Evolutionary conservation across 1,140 invertebrate species (phyloP).

Genomic region (Drosophila rufa): DNA sequence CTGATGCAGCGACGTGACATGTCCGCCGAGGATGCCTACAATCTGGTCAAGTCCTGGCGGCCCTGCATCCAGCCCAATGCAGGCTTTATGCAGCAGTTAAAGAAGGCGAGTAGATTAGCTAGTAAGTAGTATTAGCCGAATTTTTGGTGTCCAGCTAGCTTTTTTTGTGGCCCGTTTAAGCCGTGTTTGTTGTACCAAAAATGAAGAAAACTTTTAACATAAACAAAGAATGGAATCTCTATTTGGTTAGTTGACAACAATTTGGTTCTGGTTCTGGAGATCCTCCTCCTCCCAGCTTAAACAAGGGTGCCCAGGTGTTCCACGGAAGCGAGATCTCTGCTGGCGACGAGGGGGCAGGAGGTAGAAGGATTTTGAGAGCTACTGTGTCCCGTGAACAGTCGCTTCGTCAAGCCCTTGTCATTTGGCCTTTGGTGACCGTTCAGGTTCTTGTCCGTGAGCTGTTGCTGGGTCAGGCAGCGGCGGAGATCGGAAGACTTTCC

Average conservation of each 20-base stretch:
- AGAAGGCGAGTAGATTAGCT: constrained; percentile 26
- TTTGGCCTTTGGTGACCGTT: constrained; percentile 9
- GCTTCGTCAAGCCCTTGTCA: constrained; percentile 29
- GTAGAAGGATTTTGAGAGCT: background rate
- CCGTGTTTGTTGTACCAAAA: background rate
- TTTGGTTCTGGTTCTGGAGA: constrained; percentile 31
- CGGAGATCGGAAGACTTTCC: background rate
- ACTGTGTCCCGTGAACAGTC: constrained; percentile 8
- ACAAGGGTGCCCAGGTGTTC: constrained; percentile 58
- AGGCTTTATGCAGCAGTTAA: constrained; percentile 91
- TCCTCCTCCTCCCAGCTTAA: constrained; percentile 5
- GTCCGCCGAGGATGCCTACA: constrained; percentile 89
- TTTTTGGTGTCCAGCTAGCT: constrained; percentile 1
- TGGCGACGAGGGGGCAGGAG: background rate
- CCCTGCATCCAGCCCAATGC: constrained; percentile 91
- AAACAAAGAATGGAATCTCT: constrained; percentile 37
- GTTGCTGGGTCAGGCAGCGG: constrained; percentile 3
- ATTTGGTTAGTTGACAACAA: constrained; percentile 44
- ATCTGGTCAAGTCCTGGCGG: constrained; percentile 88
- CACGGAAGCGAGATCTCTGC: background rate
- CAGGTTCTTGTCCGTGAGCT: constrained; percentile 20
- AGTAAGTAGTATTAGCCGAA: background rate
- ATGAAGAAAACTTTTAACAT: background rate
- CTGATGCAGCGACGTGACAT: constrained; percentile 90
- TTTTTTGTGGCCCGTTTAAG: background rate